These are phyloP conservation scores for Haemorhous mexicanus DNA, from an alignment of 2,113 vertebrate genomes.

Conservation along the genomic window DNA sequence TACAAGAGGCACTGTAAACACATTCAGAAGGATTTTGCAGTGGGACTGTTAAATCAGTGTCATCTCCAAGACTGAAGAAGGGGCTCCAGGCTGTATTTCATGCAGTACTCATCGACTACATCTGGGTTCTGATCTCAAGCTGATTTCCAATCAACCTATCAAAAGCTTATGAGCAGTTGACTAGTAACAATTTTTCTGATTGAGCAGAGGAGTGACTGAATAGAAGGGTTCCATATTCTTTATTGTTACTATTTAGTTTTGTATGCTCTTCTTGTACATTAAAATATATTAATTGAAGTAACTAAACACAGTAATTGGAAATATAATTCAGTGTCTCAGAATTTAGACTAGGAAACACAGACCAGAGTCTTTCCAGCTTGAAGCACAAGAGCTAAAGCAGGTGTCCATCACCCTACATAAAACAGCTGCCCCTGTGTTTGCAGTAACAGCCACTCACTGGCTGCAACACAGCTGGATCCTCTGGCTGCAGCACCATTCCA, in stretches of 20 bases:
- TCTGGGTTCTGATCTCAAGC: not conserved
- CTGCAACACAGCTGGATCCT: fast-evolving
- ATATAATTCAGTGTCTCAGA: not conserved
- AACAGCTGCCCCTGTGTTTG: not conserved
- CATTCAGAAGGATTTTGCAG: not conserved
- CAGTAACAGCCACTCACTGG: not conserved
- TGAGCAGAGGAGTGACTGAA: not conserved
- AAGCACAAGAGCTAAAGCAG: not conserved
- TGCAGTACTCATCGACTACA: fast-evolving
- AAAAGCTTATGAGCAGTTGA: not conserved
- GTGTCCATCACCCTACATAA: not conserved
- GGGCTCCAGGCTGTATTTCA: not conserved
- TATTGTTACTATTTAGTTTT: not conserved
- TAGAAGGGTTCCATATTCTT: not conserved
- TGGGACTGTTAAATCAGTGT: not conserved
- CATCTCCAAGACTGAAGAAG: not conserved
- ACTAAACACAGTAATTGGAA: not conserved
- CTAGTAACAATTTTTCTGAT: not conserved
- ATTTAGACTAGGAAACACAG: not conserved
- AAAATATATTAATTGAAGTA: not conserved
- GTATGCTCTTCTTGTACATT: not conserved
- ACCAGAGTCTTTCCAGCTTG: not conserved
- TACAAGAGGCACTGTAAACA: not conserved
- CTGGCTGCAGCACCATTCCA: not conserved
- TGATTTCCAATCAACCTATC: not conserved